phyloP scores from a whole-genome alignment of 1,140 invertebrate species.

The Drosophila sulfurigaster region DNA sequence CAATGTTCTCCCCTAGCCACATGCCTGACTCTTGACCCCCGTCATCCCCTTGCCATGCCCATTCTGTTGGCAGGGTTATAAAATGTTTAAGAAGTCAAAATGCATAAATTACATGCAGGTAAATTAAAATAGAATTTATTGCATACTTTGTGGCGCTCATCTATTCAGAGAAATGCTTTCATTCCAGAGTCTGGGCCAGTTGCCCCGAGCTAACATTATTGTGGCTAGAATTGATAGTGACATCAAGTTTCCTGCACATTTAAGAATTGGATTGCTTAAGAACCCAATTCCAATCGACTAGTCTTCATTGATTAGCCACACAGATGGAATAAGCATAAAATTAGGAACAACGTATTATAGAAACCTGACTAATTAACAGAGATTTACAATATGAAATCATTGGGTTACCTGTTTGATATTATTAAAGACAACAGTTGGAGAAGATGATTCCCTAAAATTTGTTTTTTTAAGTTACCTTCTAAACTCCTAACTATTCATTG shows the following conservation, averaged over 20 bases:
- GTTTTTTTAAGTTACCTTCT: neutral
- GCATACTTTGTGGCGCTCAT: constrained; percentile 80
- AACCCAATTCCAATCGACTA: constrained; percentile 33
- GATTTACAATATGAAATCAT: no score
- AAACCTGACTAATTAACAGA: no score
- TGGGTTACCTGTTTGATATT: no score
- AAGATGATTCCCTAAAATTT: no score
- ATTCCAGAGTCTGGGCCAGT: constrained; percentile 3
- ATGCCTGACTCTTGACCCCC: no score
- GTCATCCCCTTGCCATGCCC: constrained; percentile 5
- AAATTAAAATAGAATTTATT: constrained; percentile 83
- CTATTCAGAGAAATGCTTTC: constrained; percentile 63
- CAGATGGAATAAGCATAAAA: no score
- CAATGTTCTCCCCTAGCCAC: constrained; percentile 50
- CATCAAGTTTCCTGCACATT: neutral
- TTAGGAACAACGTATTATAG: no score
- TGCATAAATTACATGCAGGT: constrained; percentile 83
- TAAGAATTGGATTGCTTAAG: neutral
- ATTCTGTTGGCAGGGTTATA: constrained; percentile 22
- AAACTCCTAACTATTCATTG: constrained; percentile 3
- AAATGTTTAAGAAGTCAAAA: constrained; percentile 80
- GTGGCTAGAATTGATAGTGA: neutral
- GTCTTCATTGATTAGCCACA: neutral
- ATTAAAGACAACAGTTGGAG: no score
- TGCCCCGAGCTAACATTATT: constrained; percentile 18